Percentiles rank a stretch among this genome's conserved stretches.
Evolutionary conservation across 2,797 vertebrate species (phyloP).

Genomic region (Silurus lanzhouensis): DNA sequence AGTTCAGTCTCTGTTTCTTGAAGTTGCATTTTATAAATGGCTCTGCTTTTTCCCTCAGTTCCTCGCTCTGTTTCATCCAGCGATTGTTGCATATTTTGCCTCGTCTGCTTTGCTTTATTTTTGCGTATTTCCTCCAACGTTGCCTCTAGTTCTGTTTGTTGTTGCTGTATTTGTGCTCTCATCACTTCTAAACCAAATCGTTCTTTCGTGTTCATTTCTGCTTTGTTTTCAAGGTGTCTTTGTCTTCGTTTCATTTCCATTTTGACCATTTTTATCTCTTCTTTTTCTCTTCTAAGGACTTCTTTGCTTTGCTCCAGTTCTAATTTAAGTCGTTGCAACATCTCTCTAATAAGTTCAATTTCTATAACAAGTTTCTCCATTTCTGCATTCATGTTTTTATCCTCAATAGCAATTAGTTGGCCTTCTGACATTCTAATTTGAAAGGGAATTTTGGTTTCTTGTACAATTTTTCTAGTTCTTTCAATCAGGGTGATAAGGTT

Average conservation of each 20-base stretch:
- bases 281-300: conserved; percentile 49
- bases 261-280: conserved; percentile 61
- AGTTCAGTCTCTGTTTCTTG: neutral
- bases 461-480: conserved; percentile 58
- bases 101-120: conserved; percentile 51
- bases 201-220: conserved; percentile 61
- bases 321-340: conserved; percentile 49
- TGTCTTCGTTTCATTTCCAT: conserved; percentile 53
- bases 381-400: conserved; percentile 40
- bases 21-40: neutral
- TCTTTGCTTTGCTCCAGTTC: conserved; percentile 50
- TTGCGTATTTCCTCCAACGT: conserved; percentile 51
- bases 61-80: conserved; percentile 49
- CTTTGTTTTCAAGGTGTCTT: conserved; percentile 61
- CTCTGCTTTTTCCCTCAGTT: conserved; percentile 25
- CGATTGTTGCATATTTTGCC: conserved; percentile 49
- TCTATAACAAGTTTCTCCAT: conserved; percentile 56
- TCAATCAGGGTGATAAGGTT: conserved; percentile 50
- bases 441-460: conserved; percentile 49
- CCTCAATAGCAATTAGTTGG: conserved; percentile 15
- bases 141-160: conserved; percentile 55
- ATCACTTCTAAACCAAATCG: conserved; percentile 61
- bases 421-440: conserved; percentile 45
- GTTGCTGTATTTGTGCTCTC: conserved; percentile 58
- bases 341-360: conserved; percentile 57